These are phyloP conservation scores for Myotis daubentonii DNA, from an alignment of 2,797 vertebrate genomes.

Conservation along the genomic window DNA sequence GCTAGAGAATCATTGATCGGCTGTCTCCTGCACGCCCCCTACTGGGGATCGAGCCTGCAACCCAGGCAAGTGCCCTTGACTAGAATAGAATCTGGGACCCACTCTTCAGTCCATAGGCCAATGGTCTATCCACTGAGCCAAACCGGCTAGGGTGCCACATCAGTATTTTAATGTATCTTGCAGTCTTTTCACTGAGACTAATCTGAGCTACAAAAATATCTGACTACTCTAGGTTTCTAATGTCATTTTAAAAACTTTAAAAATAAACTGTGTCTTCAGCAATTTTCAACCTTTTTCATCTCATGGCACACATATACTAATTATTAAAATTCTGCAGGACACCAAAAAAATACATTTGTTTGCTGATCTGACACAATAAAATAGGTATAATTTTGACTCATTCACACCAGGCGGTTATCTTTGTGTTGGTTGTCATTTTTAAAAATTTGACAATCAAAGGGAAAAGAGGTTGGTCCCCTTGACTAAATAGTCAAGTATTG, in stretches of 20 bases:
- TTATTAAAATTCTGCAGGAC: background rate
- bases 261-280: background rate
- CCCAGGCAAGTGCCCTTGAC: too few species aligned
- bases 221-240: background rate
- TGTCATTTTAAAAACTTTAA: background rate
- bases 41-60: too few species aligned
- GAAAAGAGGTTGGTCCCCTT: background rate
- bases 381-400: background rate
- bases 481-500: background rate
- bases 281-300: background rate
- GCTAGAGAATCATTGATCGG: too few species aligned
- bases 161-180: background rate
- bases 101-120: too few species aligned
- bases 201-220: background rate
- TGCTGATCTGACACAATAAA: background rate
- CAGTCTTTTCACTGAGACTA: background rate
- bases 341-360: background rate
- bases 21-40: too few species aligned
- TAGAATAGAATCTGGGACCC: too few species aligned
- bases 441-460: background rate
- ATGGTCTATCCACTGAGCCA: too few species aligned
- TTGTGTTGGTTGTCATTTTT: background rate
- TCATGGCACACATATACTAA: background rate
- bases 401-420: background rate
- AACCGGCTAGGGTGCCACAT: background rate